A percentile compares a stretch with the other conserved stretches of the same genome.
Conservation (phyloP, 2,888 invertebrate species). For the Eudasyphora cyanicolor region DNA sequence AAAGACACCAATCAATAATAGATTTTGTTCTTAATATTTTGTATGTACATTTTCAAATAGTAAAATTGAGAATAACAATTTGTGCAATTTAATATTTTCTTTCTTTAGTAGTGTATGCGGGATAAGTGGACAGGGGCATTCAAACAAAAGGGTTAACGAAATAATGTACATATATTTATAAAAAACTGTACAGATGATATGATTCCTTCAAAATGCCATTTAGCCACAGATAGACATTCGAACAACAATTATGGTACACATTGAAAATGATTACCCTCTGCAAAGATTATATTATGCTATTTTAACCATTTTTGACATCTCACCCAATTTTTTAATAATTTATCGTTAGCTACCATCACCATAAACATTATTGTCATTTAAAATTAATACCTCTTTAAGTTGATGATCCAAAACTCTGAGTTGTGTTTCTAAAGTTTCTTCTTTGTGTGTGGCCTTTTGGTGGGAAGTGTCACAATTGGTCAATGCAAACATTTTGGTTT, state of each 20-base stretch:
- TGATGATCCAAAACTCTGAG: conserved; percentile 93
- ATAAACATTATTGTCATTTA: background rate
- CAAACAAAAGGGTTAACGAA: no score
- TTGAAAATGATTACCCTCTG: no score
- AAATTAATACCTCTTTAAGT: conserved; percentile 92
- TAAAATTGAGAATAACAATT: conserved; percentile 80
- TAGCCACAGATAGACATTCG: no score
- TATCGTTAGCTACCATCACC: background rate
- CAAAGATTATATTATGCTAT: no score
- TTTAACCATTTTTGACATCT: no score
- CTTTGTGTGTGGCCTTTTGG: conserved; percentile 94
- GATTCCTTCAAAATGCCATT: no score
- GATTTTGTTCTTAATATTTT: conserved; percentile 21
- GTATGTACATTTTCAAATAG: conserved; percentile 75
- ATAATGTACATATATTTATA: no score
- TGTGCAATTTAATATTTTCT: conserved; percentile 79
- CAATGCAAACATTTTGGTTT: conserved; percentile 32
- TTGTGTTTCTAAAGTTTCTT: conserved; percentile 95
- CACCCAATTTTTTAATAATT: no score
- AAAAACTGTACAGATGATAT: no score
- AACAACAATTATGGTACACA: no score
- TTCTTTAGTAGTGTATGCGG: conserved; percentile 67
- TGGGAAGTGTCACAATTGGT: background rate
- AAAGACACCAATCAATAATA: conserved; percentile 46
- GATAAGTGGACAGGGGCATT: no score